A percentile compares a stretch with the other conserved stretches of the same genome.
Conservation (phyloP, 2,888 invertebrate species). For the Caprella mutica region DNA sequence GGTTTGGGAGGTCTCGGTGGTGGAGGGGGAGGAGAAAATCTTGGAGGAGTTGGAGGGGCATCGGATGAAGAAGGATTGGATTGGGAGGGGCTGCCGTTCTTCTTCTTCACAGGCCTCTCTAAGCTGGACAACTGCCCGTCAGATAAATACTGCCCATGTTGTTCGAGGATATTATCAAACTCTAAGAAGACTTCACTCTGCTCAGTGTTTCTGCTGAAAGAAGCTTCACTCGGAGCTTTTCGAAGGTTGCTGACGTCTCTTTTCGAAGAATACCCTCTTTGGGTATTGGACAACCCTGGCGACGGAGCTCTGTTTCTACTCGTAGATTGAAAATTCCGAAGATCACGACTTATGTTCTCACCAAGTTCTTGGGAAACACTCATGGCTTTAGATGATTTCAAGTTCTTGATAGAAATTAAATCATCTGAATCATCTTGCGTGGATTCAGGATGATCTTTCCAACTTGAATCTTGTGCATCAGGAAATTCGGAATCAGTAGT, state of each 20-base stretch:
- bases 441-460: too few species aligned
- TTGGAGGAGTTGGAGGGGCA: slow-evolving; percentile 27
- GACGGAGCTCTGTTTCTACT: background rate
- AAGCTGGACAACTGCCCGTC: slow-evolving; percentile 15
- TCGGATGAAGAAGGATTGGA: slow-evolving; percentile 27
- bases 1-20: slow-evolving; percentile 31
- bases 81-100: slow-evolving; percentile 13
- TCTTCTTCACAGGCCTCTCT: too few species aligned
- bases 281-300: background rate
- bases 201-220: slow-evolving; percentile 26
- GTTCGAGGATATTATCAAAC: slow-evolving; percentile 27
- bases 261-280: background rate
- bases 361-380: slow-evolving; percentile 19
- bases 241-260: background rate
- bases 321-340: slow-evolving; percentile 22
- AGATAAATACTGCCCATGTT: slow-evolving; percentile 21
- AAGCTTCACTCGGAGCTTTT: slow-evolving; percentile 4
- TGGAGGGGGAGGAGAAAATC: slow-evolving; percentile 24
- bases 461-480: too few species aligned
- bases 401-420: background rate
- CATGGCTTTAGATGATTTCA: background rate
- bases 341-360: slow-evolving; percentile 24
- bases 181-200: slow-evolving; percentile 31
- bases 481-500: too few species aligned
- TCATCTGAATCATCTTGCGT: too few species aligned